These are phyloP conservation scores for Melitaea cinxia DNA, from an alignment of 1,140 invertebrate species.

Conservation along the genomic window DNA sequence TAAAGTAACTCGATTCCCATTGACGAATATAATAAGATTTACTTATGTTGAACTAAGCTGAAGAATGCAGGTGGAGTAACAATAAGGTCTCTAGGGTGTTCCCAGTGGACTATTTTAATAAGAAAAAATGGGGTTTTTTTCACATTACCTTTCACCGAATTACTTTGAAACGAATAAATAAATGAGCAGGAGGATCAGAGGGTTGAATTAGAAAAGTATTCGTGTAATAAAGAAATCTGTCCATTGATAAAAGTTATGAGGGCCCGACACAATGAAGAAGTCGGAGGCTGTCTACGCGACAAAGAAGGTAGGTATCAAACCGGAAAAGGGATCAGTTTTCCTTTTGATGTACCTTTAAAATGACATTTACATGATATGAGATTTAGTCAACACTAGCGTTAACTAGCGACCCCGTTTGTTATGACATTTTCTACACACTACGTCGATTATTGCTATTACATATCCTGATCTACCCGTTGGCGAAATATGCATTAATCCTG, in stretches of 20 bases:
- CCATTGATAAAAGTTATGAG: conserved; percentile 72
- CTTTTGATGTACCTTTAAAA: conserved; percentile 75
- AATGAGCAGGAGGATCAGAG: conserved; percentile 71
- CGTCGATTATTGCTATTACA: neutral
- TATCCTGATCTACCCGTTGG: too few species aligned
- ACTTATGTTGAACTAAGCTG: conserved; percentile 62
- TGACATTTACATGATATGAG: conserved; percentile 30
- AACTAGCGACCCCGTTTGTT: neutral
- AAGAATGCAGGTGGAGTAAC: conserved; percentile 74
- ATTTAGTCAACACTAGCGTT: neutral
- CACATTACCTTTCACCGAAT: conserved; percentile 58
- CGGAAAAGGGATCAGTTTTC: conserved; percentile 74
- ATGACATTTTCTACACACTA: neutral
- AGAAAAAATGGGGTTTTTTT: conserved; percentile 68
- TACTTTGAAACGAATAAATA: conserved; percentile 77
- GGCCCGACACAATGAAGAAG: conserved; percentile 63
- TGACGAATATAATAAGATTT: conserved; percentile 77
- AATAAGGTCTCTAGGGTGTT: conserved; percentile 64
- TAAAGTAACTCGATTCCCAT: conserved; percentile 70
- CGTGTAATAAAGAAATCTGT: conserved; percentile 75
- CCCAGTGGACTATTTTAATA: conserved; percentile 76
- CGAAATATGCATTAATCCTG: too few species aligned
- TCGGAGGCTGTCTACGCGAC: conserved; percentile 56
- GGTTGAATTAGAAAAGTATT: conserved; percentile 78
- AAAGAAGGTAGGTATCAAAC: conserved; percentile 66